Conservation (phyloP, 2,113 vertebrate species). For the Callocephalon fimbriatum region DNA sequence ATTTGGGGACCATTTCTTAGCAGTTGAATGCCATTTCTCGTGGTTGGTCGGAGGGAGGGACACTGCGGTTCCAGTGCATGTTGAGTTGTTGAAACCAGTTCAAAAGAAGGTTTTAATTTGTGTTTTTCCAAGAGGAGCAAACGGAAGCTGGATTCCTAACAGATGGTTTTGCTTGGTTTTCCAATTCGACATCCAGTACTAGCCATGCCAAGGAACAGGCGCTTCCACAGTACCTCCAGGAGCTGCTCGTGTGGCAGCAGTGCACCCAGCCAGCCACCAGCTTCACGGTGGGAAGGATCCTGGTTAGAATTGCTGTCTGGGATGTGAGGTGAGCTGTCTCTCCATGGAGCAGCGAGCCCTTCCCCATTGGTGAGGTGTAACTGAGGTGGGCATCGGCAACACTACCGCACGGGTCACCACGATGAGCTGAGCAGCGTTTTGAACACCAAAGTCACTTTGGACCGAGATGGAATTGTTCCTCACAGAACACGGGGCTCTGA, state of each 20-base stretch:
- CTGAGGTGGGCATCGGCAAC: neutral
- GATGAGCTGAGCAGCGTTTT: conserved; percentile 30
- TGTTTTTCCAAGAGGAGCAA: conserved; percentile 49
- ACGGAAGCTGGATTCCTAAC: conserved; percentile 56
- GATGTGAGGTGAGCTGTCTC: neutral
- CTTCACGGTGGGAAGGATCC: neutral
- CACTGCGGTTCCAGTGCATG: conserved; percentile 53
- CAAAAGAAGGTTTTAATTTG: neutral
- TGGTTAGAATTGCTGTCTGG: neutral
- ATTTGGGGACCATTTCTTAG: conserved; percentile 83
- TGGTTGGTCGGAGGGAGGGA: conserved; percentile 33
- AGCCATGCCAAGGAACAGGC: conserved; percentile 20
- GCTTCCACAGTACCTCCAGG: conserved; percentile 23
- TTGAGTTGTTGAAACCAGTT: conserved; percentile 55
- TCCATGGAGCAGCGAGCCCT: neutral
- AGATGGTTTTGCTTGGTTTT: conserved; percentile 15
- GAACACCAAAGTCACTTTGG: conserved; percentile 40
- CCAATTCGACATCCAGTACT: conserved; percentile 9
- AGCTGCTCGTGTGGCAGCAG: neutral
- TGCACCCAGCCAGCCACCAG: neutral
- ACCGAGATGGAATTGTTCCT: neutral
- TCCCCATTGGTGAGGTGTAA: neutral
- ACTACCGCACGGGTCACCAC: neutral
- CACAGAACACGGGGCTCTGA: neutral
- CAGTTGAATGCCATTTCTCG: conserved; percentile 51